Evolutionary conservation across 2,797 vertebrate species (phyloP), one percentile per base, ranked within the genome.

Genomic region (Pipistrellus pygmaeus): DNA sequence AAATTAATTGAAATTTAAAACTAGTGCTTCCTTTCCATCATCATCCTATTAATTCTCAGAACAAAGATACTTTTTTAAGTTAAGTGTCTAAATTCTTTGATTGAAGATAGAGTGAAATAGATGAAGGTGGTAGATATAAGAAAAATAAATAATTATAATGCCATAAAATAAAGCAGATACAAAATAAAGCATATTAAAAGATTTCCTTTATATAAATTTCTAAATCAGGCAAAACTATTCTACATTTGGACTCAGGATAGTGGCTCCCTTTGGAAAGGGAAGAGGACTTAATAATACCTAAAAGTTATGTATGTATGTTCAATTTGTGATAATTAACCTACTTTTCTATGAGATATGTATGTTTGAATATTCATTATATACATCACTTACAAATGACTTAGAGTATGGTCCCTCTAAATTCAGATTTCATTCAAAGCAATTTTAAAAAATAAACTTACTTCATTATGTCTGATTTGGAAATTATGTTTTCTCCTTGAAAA

Each of bases 1-100:
- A 91, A 66, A 80, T 66, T 80, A 86, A 81, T 38, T 91, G 8
- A 64, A 15, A 84, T 80, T 76, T 85, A 85, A 85, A 94, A 46
- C 13, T 13, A 85, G 32, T 35, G 30, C 38, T 85, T 94, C 21
- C 62, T 14, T 83, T 84, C 18, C 53, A 71, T 57, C 17, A 27
- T 46, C 35, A 71, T 9, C 15, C 41, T 87, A 83, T 92, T 66
- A 5, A 13, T 38, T 83, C 21, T 81, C 27, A 80, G 71, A 86
- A 23, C 12, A 73, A 78, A 91, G 23, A 62, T 53, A 48, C 3
- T 44, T 91, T 84, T 88, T 38, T 38, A 57, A 57, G 23, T 20
- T 78, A 55, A 55, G 27, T 55, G 21, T 81, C 30, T 78, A 72
- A 83, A 66, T 68, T 68, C 35, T 81, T 72, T 77, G 27, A 32